Evolutionary conservation across 2,888 invertebrate species (phyloP), one percentile per base, ranked within the genome.

Genomic region (Ethmia dodecea): DNA sequence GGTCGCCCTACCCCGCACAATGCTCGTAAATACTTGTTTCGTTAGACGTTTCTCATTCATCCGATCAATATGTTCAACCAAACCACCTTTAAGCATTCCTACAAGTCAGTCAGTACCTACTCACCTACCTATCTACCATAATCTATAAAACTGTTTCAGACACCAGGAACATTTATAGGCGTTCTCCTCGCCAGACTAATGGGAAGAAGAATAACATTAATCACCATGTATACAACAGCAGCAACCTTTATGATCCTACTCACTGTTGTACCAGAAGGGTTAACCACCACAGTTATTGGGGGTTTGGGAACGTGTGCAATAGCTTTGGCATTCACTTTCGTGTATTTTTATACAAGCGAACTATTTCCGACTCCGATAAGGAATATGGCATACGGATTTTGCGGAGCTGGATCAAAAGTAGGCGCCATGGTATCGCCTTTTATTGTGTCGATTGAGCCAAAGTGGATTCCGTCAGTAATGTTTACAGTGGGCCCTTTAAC

Each of bases 291-390:
- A 3, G 49, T 52, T 0, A 9, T 54, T 2, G 34, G 66, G 0
- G 69, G 62, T 3, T 31, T 64, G 1, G 72, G 64, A 5, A 49
- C 58, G 1, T 33, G 47, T 11, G 48, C 55, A 1, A 33, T 51
- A 0, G 55, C 40, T 12, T 31, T 52, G 1, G 48, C 49, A 0
- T 73, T 64, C 13, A 31, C 47, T 6, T 37, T 68, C 0, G 28
- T 60, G 1, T 71, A 66, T 35, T 46, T 74, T 6, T 62, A 60
- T 20, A 56, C 53, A 0, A 60, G 65, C 4, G 76, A 77, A 36
- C 37, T 75, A n/a, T 77, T 62, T 39, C 75, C 77, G 3, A 77
- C 77, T 0, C 52, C 64, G 8, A 45, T 76, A 18, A 63, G 77
- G 13, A 73, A 62, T 22, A 77, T 72, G 72, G 69, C 63, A 0